Conservation (phyloP, 2,113 vertebrate species). For the Trochalopteron elliotii region DNA sequence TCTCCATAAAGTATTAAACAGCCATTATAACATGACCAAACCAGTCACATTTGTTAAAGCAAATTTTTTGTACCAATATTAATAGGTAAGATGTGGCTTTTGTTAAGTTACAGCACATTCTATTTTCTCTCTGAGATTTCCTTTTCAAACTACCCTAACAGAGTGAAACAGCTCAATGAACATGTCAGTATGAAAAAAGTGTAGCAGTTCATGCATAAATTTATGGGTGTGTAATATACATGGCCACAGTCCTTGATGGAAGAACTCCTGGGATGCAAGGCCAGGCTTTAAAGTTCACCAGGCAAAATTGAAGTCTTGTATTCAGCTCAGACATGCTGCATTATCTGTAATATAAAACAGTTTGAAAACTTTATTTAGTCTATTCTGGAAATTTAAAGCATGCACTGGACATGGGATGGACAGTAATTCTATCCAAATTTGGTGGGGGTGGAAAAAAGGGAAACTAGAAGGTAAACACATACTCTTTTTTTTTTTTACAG, state of each 20-base stretch:
- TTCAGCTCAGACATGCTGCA: background rate
- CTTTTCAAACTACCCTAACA: background rate
- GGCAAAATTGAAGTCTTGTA: background rate
- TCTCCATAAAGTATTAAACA: background rate
- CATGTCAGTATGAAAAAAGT: background rate
- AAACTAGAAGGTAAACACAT: background rate
- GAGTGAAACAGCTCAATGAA: background rate
- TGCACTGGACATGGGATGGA: background rate
- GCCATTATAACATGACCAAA: background rate
- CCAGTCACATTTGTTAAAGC: background rate
- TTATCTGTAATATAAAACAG: background rate
- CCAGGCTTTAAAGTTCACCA: background rate
- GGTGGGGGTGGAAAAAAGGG: rapidly evolving
- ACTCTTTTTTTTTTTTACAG: background rate
- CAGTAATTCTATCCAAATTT: background rate
- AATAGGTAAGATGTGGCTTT: background rate
- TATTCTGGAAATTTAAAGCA: background rate
- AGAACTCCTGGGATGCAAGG: background rate
- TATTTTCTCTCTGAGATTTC: background rate
- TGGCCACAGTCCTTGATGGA: background rate
- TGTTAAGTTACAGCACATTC: background rate
- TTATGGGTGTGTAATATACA: background rate
- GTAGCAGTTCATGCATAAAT: background rate
- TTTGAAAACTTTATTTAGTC: background rate
- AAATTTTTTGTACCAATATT: background rate